These are phyloP conservation scores for Psittacara wagleri DNA, from an alignment of 2,113 vertebrate genomes.

Conservation along the genomic window DNA sequence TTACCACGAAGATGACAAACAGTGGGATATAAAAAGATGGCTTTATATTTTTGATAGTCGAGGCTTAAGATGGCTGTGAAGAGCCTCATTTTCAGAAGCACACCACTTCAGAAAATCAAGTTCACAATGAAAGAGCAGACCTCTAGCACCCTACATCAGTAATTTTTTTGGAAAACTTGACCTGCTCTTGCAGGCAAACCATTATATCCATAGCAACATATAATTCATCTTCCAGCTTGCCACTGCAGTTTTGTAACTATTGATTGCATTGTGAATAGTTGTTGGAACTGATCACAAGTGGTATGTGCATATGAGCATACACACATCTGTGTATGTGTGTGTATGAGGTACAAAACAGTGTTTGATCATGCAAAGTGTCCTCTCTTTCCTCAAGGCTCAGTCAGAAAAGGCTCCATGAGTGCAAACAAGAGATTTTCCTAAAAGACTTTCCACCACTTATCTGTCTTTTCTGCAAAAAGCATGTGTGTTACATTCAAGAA, in stretches of 20 bases:
- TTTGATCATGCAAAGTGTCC: neutral
- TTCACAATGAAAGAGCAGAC: neutral
- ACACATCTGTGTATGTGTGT: rapidly evolving
- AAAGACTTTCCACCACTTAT: neutral
- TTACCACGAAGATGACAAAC: neutral
- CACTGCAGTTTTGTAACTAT: rapidly evolving
- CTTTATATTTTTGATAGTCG: neutral
- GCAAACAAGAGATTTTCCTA: neutral
- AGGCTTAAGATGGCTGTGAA: neutral
- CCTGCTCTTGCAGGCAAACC: neutral
- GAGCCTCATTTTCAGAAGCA: neutral
- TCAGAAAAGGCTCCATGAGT: neutral
- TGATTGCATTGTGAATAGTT: neutral
- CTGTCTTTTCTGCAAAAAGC: neutral
- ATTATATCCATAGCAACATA: neutral
- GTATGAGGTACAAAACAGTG: rapidly evolving
- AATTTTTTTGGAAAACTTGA: neutral
- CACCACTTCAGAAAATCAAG: neutral
- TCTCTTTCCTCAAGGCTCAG: neutral
- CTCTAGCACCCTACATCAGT: neutral
- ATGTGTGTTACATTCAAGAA: neutral
- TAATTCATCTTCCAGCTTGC: neutral
- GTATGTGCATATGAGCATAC: neutral
- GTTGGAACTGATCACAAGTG: neutral
- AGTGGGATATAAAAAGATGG: neutral